Conservation (phyloP, 2,113 vertebrate genomes). For the Symphodus melops region DNA sequence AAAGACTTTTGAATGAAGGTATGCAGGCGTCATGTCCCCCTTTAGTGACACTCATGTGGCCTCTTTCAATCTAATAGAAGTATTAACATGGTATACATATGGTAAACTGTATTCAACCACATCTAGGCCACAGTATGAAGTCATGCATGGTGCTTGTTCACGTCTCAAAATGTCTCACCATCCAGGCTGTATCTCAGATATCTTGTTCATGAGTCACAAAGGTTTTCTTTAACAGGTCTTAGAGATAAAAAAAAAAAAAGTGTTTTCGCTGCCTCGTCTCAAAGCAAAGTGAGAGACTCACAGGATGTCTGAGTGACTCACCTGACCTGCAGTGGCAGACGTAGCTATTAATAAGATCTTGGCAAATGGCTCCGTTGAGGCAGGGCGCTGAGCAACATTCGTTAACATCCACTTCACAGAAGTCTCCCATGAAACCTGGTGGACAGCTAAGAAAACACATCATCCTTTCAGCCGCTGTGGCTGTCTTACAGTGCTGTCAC, state of each 20-base stretch:
- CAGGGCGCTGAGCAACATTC: slow-evolving; percentile 89
- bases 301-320: slow-evolving; percentile 71
- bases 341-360: slow-evolving; percentile 87
- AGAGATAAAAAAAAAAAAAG: background rate
- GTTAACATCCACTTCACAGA: slow-evolving; percentile 87
- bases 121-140: slow-evolving; percentile 29
- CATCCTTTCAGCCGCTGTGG: slow-evolving; percentile 35
- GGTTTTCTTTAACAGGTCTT: slow-evolving; percentile 22
- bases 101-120: slow-evolving; percentile 32
- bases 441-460: slow-evolving; percentile 79
- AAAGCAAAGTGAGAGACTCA: slow-evolving; percentile 53
- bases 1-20: slow-evolving; percentile 55
- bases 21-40: slow-evolving; percentile 52
- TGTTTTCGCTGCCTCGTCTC: slow-evolving; percentile 34
- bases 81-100: slow-evolving; percentile 49
- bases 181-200: slow-evolving; percentile 28
- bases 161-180: slow-evolving; percentile 4
- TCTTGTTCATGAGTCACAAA: slow-evolving; percentile 34
- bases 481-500: slow-evolving; percentile 45
- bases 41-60: slow-evolving; percentile 35
- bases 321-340: slow-evolving; percentile 88
- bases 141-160: slow-evolving; percentile 7
- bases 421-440: slow-evolving; percentile 81
- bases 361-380: slow-evolving; percentile 84
- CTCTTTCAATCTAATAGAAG: slow-evolving; percentile 53